Conservation (phyloP, 2,797 vertebrate genomes). For the Darevskia mixta region DNA sequence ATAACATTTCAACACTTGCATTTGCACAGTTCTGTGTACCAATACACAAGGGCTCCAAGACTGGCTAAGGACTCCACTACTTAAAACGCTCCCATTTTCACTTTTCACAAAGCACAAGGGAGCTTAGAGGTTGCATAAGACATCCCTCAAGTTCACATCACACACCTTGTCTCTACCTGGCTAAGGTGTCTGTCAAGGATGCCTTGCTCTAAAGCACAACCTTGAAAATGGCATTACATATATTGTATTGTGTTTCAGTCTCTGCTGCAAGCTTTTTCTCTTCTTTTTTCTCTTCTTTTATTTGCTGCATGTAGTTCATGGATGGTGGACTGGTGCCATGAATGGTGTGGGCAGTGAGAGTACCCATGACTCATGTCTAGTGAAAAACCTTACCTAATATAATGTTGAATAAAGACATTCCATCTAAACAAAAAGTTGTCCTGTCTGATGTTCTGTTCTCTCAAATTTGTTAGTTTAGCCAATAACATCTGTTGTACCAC, state of each 20-base stretch:
- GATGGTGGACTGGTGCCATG: background rate
- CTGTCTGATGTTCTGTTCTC: too few species aligned
- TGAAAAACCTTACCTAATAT: too few species aligned
- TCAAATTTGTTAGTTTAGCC: too few species aligned
- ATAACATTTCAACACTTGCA: background rate
- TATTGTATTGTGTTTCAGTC: background rate
- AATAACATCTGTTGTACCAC: too few species aligned
- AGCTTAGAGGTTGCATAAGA: background rate
- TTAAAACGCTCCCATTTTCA: background rate
- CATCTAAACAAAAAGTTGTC: too few species aligned
- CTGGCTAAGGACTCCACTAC: background rate
- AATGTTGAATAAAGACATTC: too few species aligned
- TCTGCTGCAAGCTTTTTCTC: background rate
- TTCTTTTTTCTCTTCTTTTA: background rate
- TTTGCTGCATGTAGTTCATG: background rate
- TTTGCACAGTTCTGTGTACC: too few species aligned
- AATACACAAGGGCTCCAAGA: background rate
- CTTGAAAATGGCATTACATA: background rate
- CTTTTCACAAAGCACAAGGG: background rate
- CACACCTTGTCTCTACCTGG: background rate
- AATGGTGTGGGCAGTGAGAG: background rate
- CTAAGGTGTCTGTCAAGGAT: background rate
- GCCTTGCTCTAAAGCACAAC: background rate
- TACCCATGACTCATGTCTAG: too few species aligned
- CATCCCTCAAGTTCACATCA: background rate